These are phyloP conservation scores for Holothuria glaberrima DNA, from an alignment of 35 echinoderm and acorn worm species.

Conservation along the genomic window DNA sequence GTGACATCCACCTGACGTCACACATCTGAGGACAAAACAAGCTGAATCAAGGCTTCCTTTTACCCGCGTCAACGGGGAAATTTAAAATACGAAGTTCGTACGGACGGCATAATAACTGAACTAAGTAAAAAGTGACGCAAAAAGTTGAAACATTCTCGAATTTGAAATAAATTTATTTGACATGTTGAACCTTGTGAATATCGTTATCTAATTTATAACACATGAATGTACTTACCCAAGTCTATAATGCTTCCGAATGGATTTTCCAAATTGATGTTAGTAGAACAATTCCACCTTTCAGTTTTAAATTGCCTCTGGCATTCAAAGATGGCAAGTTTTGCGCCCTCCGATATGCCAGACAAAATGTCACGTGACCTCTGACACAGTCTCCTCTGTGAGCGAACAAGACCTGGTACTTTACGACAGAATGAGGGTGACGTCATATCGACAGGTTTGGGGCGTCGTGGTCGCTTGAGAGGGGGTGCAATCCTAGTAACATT, in stretches of 20 bases:
- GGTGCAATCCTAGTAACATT: neutral
- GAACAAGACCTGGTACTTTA: constrained; percentile 41
- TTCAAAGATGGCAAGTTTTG: constrained; percentile 38
- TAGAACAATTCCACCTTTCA: constrained; percentile 57
- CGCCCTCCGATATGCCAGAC: constrained; percentile 26
- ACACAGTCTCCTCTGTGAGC: constrained; percentile 25
- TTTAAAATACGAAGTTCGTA: too few relatives aligned
- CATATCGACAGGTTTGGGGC: constrained; percentile 16
- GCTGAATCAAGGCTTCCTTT: too few relatives aligned
- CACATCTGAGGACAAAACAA: too few relatives aligned
- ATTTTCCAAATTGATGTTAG: constrained; percentile 33
- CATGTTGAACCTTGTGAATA: neutral
- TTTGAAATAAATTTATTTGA: neutral
- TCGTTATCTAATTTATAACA: too few relatives aligned
- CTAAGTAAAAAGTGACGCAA: too few relatives aligned
- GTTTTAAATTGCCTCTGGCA: constrained; percentile 53
- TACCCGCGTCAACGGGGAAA: too few relatives aligned
- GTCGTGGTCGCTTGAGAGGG: neutral
- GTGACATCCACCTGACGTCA: too few relatives aligned
- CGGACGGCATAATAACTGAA: too few relatives aligned
- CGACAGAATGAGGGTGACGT: constrained; percentile 27
- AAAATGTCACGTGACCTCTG: constrained; percentile 28
- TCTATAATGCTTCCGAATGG: constrained; percentile 46
- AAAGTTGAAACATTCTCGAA: too few relatives aligned
- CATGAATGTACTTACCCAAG: constrained; percentile 34